Base-by-base conservation (phyloP, 2,888 invertebrate genomes). In the Busseola fusca region DNA sequence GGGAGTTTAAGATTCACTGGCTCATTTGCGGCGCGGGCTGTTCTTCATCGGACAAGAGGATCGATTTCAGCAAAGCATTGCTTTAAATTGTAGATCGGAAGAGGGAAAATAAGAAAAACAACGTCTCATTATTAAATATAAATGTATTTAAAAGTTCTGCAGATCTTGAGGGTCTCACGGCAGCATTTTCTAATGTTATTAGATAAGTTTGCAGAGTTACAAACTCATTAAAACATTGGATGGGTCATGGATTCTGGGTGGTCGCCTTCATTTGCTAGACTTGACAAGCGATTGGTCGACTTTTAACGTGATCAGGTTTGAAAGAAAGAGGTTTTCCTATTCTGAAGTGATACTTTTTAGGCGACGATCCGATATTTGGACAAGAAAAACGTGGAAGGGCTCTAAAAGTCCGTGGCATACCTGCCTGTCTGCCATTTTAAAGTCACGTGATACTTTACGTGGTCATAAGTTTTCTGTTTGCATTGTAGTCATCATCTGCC, bases 111-210 rank as follows among this genome's bases (percentile, higher is more conserved):
- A 25, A 60, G 7, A 25, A 21, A 37, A 45, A 52, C 9, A 4
- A 56, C 18, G 6, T 4, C 14, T 0, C 0, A 21, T 52, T 45
- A 18, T 72, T 16, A 3, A 30, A 45, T 37, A 42, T 25, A 73
- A 69, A 73, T 76, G 14, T 73, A 73, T 76, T 73, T 52, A 52
- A 76, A 69, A 76, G 25, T 52, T 58, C 69, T 45, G 45, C 58
- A 69, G 58, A 59, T 76, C 76, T 45, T 21, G n/a, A 30, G 9
- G 18, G 25, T 40, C n/a, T 9, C 1, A 30, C 16, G 37, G 48
- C 42, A 37, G 42, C 1, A 37, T 37, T 25, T 57, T 14, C 3
- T 1, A 27, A 50, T 25, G 76, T 59, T 30, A 7, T 73, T 69
- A 54, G 25, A 76, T n/a, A 69, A 76, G 58, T 76, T 73, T 73